Percentiles rank a stretch among this genome's conserved stretches.
Conservation (phyloP, 2,888 invertebrate species). For the Mesorhabditis spiculigera region DNA sequence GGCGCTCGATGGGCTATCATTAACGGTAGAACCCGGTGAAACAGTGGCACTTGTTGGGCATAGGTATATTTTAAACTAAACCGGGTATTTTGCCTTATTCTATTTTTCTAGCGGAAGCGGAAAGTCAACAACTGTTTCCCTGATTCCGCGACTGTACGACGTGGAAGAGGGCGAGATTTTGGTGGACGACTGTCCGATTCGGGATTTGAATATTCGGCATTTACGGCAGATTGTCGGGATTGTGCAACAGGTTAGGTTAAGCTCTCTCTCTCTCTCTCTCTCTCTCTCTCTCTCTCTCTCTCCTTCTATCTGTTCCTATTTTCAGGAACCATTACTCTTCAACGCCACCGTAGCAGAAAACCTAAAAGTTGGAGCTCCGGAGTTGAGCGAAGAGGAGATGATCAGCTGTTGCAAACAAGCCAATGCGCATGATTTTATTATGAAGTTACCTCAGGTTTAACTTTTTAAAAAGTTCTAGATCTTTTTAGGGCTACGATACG, state of each 20-base stretch:
- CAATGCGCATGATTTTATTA: slow-evolving; percentile 38
- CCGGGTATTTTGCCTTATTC: background rate
- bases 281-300: no score
- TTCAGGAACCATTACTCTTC: slow-evolving; percentile 29
- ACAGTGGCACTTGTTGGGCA: slow-evolving; percentile 65
- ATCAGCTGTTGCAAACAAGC: slow-evolving; percentile 29
- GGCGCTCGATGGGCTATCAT: slow-evolving; percentile 57
- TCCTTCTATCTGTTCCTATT: no score
- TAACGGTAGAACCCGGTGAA: slow-evolving; percentile 59
- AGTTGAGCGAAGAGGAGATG: slow-evolving; percentile 27
- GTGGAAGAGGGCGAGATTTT: slow-evolving; percentile 68
- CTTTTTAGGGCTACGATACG: slow-evolving; percentile 28
- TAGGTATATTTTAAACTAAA: background rate
- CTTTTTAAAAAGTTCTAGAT: background rate
- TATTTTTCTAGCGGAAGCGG: slow-evolving; percentile 66
- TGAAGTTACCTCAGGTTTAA: slow-evolving; percentile 24
- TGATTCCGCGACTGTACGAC: slow-evolving; percentile 72
- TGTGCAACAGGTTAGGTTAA: slow-evolving; percentile 22
- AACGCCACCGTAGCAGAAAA: slow-evolving; percentile 20
- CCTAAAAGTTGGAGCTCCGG: slow-evolving; percentile 24
- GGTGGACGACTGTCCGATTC: slow-evolving; percentile 26
- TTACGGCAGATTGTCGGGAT: slow-evolving; percentile 27
- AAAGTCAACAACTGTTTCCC: slow-evolving; percentile 72
- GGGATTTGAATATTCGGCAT: slow-evolving; percentile 24
- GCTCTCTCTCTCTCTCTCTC: background rate